Base-by-base conservation (phyloP, 2,113 vertebrate genomes). In the Tyto alba region DNA sequence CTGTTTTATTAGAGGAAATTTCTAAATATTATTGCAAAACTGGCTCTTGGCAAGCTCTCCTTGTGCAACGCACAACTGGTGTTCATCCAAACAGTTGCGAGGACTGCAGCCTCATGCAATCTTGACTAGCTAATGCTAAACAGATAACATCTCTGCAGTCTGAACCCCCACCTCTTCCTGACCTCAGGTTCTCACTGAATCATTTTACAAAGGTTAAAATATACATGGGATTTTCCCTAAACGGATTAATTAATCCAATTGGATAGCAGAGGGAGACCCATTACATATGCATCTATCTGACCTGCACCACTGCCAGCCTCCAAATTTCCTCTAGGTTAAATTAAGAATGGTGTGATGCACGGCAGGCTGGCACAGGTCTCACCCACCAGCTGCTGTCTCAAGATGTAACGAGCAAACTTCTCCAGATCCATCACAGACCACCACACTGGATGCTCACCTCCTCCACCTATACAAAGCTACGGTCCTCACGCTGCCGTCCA, bases 21-120 rank as follows among this genome's bases (percentile, higher is more conserved):
- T 94, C 93, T 95, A 84, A 93, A 77, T 56, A 48, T 67, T 47
- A 88, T 89, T 95, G 88, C 92, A 96, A 96, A 97, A 97, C 55
- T 64, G 36, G 47, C 60, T 94, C 80, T 84, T 85, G 79, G 83
- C 79, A 90, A 87, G 38, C 66, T 56, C 91, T 77, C 41, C 40
- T 68, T 53, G 27, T 52, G 83, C 76, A 75, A 88, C 6, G 43
- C 64, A 88, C 56, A 75, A 81, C 72, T 81, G 52, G 76, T 60
- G 36, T 38, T 88, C 76, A 92, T 93, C 80, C 88, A 96, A 94
- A 63, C 76, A 89, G 72, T 90, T 94, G 48, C 57, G 88, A 90
- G 74, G 75, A 75, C 16, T 59, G 52, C 73, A 92, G 68, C 60
- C 41, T 80, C 82, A 19, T 72, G 76, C 60, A 92, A 75, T 89